Percentiles rank a stretch among this genome's conserved stretches.
Evolutionary conservation across 1,140 invertebrate genomes (phyloP).

Genomic region (Trypoxylus dichotomus): DNA sequence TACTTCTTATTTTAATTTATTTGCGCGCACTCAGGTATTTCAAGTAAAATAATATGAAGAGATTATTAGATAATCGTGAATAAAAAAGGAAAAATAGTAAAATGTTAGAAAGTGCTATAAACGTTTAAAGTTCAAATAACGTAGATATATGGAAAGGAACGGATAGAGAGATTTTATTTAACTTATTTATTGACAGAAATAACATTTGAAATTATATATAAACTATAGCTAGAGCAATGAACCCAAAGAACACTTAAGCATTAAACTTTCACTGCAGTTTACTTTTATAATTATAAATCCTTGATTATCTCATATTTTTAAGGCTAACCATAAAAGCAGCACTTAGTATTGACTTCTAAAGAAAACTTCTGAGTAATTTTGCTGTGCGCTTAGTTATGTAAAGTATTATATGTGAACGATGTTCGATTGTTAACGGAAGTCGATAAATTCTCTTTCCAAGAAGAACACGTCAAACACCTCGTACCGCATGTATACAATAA

Average conservation of each 20-base stretch:
- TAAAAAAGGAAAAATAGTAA: no score
- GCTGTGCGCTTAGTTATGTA: background rate
- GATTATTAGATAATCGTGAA: no score
- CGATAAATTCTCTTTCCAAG: conserved; percentile 22
- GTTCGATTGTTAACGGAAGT: conserved; percentile 15
- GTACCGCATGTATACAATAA: conserved; percentile 15
- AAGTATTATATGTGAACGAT: background rate
- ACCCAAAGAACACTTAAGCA: background rate
- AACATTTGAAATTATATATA: no score
- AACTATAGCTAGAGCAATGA: background rate
- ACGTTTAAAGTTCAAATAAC: no score
- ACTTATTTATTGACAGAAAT: no score
- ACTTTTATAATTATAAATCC: background rate
- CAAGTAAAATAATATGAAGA: no score
- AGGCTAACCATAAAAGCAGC: no score
- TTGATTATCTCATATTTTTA: background rate
- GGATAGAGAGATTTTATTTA: no score
- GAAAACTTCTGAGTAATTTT: background rate
- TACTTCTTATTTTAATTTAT: no score
- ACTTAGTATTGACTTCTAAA: background rate
- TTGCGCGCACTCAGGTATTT: no score
- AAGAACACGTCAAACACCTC: conserved; percentile 21
- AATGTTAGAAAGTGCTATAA: no score
- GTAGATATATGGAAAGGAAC: no score
- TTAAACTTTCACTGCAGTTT: background rate